Evolutionary conservation across 2,888 invertebrate genomes (phyloP).

Genomic region (Meteorus cinctellus): DNA sequence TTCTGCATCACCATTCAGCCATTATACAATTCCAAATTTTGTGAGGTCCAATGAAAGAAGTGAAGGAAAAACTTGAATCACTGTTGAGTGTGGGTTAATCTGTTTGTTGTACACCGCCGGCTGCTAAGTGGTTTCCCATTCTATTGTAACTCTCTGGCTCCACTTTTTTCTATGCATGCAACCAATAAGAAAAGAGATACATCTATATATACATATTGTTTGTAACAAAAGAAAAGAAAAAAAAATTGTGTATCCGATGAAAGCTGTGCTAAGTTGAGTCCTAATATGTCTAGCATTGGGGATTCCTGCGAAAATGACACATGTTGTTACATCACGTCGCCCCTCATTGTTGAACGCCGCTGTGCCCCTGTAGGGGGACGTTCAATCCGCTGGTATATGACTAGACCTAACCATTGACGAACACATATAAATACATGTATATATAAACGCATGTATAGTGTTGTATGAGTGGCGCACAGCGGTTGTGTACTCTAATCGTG

Average conservation of each 20-base stretch:
- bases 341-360: constrained; percentile 61
- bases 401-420: neutral
- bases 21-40: constrained; percentile 5
- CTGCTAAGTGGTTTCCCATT: constrained; percentile 72
- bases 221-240: neutral
- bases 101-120: constrained; percentile 70
- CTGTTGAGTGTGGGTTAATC: constrained; percentile 68
- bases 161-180: neutral
- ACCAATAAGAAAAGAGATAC: neutral
- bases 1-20: no score
- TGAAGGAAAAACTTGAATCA: constrained; percentile 56
- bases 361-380: constrained; percentile 44
- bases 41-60: constrained; percentile 39
- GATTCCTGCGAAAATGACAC: constrained; percentile 69
- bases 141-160: constrained; percentile 50
- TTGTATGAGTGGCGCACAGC: constrained; percentile 38
- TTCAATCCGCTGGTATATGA: constrained; percentile 21
- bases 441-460: constrained; percentile 18
- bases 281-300: constrained; percentile 40
- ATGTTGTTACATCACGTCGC: constrained; percentile 70
- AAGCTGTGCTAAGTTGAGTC: constrained; percentile 17
- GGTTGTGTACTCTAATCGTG: constrained; percentile 62
- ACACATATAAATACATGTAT: constrained; percentile 7
- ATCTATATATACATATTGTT: neutral
- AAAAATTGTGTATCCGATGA: constrained; percentile 32